Evolutionary conservation across 2,113 vertebrate genomes (phyloP).

Genomic region (Podilymbus podiceps): DNA sequence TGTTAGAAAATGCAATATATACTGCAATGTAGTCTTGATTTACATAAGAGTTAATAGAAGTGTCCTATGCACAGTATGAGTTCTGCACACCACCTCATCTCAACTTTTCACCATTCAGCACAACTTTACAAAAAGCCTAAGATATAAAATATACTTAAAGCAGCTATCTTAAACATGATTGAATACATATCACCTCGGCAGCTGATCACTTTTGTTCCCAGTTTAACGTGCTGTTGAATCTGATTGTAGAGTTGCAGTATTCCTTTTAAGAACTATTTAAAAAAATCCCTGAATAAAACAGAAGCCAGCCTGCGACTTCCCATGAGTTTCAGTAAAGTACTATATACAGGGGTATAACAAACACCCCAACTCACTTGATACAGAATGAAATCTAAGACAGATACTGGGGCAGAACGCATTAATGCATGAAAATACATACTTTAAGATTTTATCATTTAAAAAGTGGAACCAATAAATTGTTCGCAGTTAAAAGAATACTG

Average conservation of each 20-base stretch:
- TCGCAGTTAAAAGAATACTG: slow-evolving; percentile 72
- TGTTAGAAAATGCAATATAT: slow-evolving; percentile 62
- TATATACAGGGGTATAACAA: slow-evolving; percentile 46
- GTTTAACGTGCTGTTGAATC: slow-evolving; percentile 57
- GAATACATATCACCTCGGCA: slow-evolving; percentile 64
- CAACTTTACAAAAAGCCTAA: slow-evolving; percentile 71
- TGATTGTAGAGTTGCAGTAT: slow-evolving; percentile 67
- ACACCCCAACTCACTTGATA: slow-evolving; percentile 37
- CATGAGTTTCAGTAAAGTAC: slow-evolving; percentile 68
- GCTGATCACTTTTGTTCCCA: slow-evolving; percentile 67
- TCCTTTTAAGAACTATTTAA: slow-evolving; percentile 64
- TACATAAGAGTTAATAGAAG: slow-evolving; percentile 36
- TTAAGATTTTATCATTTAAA: background rate
- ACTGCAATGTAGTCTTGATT: slow-evolving; percentile 30
- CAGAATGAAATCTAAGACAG: slow-evolving; percentile 37
- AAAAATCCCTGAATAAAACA: slow-evolving; percentile 81
- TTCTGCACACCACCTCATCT: slow-evolving; percentile 44
- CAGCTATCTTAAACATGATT: slow-evolving; percentile 67
- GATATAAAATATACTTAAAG: slow-evolving; percentile 73
- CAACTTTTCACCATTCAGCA: slow-evolving; percentile 38
- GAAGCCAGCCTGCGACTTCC: slow-evolving; percentile 77
- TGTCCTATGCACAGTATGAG: slow-evolving; percentile 21
- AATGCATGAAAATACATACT: background rate
- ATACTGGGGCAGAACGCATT: slow-evolving; percentile 18
- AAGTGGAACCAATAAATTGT: slow-evolving; percentile 42